phyloP scores from a whole-genome alignment of 2,113 vertebrate genomes.

The Podocnemis expansa region DNA sequence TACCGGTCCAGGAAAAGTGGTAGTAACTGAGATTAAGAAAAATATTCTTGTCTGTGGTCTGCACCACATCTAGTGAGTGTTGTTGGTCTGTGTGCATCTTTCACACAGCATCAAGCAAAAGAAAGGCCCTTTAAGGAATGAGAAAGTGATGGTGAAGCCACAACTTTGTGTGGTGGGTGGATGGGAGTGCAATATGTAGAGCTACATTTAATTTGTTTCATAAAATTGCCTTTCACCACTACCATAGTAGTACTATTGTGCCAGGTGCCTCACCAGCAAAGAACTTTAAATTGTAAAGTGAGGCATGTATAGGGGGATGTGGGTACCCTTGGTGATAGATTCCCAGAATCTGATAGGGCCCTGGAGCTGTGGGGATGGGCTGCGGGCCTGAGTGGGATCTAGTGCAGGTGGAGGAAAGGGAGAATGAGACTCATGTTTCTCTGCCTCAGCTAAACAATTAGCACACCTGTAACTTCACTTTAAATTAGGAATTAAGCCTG shows the following conservation, averaged over 20 bases:
- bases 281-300: neutral
- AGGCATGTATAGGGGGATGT: neutral
- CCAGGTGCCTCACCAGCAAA: neutral
- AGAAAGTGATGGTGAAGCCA: neutral
- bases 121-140: neutral
- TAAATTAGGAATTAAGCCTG: neutral
- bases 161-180: neutral
- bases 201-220: neutral
- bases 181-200: accelerated
- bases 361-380: neutral
- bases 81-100: neutral
- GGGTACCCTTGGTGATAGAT: neutral
- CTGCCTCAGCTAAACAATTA: neutral
- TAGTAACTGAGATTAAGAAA: neutral
- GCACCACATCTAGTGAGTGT: accelerated
- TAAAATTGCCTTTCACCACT: too few species aligned
- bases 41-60: neutral
- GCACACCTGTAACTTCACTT: neutral
- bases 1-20: neutral
- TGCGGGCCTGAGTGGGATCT: neutral
- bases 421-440: neutral
- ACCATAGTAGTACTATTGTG: neutral
- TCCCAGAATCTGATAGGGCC: neutral
- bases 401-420: neutral
- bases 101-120: accelerated